Evolutionary conservation across 2,113 vertebrate genomes (phyloP), one percentile per base, ranked within the genome.

Genomic region (Bungarus multicinctus): DNA sequence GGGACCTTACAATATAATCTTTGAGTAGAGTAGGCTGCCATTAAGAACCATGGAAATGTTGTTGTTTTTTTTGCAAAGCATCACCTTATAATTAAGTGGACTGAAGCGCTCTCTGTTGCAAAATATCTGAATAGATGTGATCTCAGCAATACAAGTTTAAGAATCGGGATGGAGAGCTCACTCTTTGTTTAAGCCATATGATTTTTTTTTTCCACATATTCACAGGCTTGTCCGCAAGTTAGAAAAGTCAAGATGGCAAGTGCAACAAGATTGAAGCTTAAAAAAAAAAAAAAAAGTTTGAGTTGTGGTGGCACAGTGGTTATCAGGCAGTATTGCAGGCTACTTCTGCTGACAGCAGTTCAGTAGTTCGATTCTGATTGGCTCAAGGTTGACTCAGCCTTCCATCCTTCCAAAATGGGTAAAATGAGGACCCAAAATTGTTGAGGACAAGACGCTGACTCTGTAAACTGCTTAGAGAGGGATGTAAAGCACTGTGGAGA

Each of bases 1-100:
- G 47, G 47, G 6, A 47, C 47, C 47, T 50, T 50, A 47, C 50
- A 52, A 58, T 97, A 95, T 95, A 93, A 89, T 90, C 88, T 92
- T 64, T 94, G 54, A 18, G 92, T 93, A n/a, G 7, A 39, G 18
- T 22, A 22, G 45, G 89, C 20, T 23, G 54, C 2, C 27, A 14
- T 50, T 22, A 27, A 22, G 7, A 96, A 97, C 96, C 91, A 81
- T 45, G 95, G 92, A 96, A 97, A 96, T 87, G 93, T 95, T 81
- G 91, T 91, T 53, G 2, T 3, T 27, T 58, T 27, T 60, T 9
- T 27, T 97, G 97, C 85, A 23, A 95, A 96, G 93, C 90, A 53
- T 8, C 93, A 10, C 94, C 93, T 94, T 91, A 0, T 81, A 93
- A 93, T 74, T 45, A 3, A 92, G 90, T 89, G 64, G 0, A 30